These are phyloP conservation scores for Cyclophora albipunctata DNA, from an alignment of 2,888 invertebrate genomes.

Conservation along the genomic window DNA sequence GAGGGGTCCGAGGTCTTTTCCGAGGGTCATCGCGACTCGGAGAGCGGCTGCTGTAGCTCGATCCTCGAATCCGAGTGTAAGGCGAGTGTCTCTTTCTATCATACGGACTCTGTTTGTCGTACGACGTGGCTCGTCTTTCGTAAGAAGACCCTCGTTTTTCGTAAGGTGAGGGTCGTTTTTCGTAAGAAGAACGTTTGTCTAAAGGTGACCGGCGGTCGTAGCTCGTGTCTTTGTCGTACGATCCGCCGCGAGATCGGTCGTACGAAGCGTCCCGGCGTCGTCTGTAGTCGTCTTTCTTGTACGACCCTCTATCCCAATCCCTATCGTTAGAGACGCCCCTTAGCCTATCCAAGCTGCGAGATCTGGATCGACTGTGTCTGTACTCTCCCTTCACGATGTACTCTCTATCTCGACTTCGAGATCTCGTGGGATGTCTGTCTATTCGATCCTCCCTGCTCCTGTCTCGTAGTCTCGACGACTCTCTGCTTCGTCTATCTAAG, in stretches of 20 bases:
- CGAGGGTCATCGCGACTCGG: conserved; percentile 76
- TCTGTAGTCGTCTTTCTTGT: conserved; percentile 69
- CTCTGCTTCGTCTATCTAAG: conserved; percentile 66
- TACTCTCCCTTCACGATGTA: conserved; percentile 67
- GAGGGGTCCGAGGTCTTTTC: conserved; percentile 81
- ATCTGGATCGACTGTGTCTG: conserved; percentile 56
- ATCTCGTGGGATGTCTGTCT: conserved; percentile 69
- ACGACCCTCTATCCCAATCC: conserved; percentile 69
- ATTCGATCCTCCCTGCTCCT: conserved; percentile 65
- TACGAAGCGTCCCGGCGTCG: conserved; percentile 62
- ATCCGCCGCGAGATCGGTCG: conserved; percentile 63
- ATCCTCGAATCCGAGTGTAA: conserved; percentile 55
- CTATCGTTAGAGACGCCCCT: conserved; percentile 60
- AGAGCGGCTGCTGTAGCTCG: conserved; percentile 58
- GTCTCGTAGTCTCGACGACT: conserved; percentile 63
- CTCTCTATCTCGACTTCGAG: conserved; percentile 78
- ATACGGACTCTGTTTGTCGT: conserved; percentile 59
- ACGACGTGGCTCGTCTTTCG: conserved; percentile 64
- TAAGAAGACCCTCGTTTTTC: conserved; percentile 62
- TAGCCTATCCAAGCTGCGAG: conserved; percentile 56
- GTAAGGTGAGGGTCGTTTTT: conserved; percentile 57
- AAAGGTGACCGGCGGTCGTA: conserved; percentile 65
- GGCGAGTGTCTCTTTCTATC: conserved; percentile 67
- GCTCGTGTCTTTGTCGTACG: conserved; percentile 52
- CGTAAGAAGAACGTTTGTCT: conserved; percentile 62